Evolutionary conservation across 2,888 invertebrate species (phyloP).

Genomic region (Spodoptera littoralis): DNA sequence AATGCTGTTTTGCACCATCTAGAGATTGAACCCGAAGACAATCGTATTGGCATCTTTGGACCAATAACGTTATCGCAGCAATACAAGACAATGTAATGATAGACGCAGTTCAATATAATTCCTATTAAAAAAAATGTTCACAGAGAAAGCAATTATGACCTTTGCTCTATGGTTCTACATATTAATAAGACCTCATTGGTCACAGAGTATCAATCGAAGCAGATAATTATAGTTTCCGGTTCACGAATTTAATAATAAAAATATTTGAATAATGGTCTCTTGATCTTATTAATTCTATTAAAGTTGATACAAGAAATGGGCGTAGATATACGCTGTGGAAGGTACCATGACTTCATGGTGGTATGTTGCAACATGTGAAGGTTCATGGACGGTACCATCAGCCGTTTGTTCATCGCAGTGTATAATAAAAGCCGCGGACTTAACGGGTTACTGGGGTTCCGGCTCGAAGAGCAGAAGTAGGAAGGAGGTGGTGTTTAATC

Average conservation of each 20-base stretch:
- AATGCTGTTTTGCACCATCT: too few relatives aligned
- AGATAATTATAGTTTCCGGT: constrained; percentile 55
- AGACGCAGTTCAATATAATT: constrained; percentile 9
- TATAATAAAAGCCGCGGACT: neutral
- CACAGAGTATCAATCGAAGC: constrained; percentile 49
- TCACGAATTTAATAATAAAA: constrained; percentile 53
- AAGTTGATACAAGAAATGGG: constrained; percentile 50
- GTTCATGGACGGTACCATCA: constrained; percentile 10
- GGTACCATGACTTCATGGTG: too few relatives aligned
- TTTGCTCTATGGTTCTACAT: constrained; percentile 33
- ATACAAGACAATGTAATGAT: too few relatives aligned
- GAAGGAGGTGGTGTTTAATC: too few relatives aligned
- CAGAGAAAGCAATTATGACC: constrained; percentile 48
- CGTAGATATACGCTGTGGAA: constrained; percentile 17
- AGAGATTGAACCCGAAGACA: too few relatives aligned
- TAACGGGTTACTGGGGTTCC: too few relatives aligned
- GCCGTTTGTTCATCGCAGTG: neutral
- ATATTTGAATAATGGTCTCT: constrained; percentile 40
- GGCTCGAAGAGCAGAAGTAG: too few relatives aligned
- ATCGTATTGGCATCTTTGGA: too few relatives aligned
- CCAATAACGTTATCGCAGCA: too few relatives aligned
- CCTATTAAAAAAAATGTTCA: constrained; percentile 25
- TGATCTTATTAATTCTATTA: constrained; percentile 47
- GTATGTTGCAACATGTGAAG: too few relatives aligned
- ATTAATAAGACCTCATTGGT: constrained; percentile 51